Percentiles rank a stretch among this genome's conserved stretches.
These are phyloP conservation scores for Poeciliopsis prolifica DNA, from an alignment of 2,113 vertebrate species.

Conservation along the genomic window DNA sequence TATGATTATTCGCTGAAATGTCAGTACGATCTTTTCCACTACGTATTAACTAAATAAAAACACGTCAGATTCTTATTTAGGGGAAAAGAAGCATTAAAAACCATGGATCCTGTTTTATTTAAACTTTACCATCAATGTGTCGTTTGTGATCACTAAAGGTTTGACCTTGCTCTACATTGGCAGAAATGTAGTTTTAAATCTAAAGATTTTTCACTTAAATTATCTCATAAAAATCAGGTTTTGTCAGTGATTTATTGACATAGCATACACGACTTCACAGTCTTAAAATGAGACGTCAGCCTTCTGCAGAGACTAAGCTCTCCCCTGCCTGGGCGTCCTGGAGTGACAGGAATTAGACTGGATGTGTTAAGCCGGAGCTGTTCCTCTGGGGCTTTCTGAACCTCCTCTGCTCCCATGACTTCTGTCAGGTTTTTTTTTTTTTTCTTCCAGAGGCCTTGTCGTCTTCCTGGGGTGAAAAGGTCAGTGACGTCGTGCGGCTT, in stretches of 20 bases:
- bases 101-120: too few species aligned
- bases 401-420: slow-evolving; percentile 44
- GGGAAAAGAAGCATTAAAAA: too few species aligned
- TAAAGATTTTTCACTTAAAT: neutral
- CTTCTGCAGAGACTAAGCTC: slow-evolving; percentile 27
- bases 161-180: neutral
- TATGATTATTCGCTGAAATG: too few species aligned
- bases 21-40: too few species aligned
- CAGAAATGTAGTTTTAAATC: neutral
- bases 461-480: slow-evolving; percentile 49
- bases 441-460: slow-evolving; percentile 24
- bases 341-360: slow-evolving; percentile 26
- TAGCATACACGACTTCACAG: neutral
- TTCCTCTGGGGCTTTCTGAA: slow-evolving; percentile 34
- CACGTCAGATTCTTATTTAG: too few species aligned
- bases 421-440: slow-evolving; percentile 2
- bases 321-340: slow-evolving; percentile 28
- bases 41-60: too few species aligned
- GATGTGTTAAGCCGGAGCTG: slow-evolving; percentile 41
- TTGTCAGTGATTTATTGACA: neutral
- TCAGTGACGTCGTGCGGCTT: slow-evolving; percentile 38
- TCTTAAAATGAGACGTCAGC: slow-evolving; percentile 7
- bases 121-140: too few species aligned
- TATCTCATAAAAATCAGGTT: neutral
- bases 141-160: too few species aligned